A percentile compares a stretch with the other conserved stretches of the same genome.
These are phyloP conservation scores for Regulus satrapa DNA, from an alignment of 2,113 vertebrate species.

Conservation along the genomic window DNA sequence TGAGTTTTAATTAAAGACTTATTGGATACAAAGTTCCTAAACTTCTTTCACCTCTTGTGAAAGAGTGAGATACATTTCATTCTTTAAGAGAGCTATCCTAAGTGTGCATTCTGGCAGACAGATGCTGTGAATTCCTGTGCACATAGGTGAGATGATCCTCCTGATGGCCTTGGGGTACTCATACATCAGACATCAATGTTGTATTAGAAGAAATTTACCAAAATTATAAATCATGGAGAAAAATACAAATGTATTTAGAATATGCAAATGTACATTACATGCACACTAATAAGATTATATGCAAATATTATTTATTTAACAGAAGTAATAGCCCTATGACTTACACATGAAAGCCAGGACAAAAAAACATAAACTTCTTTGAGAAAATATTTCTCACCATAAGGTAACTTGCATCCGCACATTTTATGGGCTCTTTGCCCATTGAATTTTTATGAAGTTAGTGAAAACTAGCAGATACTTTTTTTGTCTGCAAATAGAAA, in stretches of 20 bases:
- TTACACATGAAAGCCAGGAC: not conserved
- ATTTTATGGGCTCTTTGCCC: not conserved
- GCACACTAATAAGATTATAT: not conserved
- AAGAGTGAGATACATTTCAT: not conserved
- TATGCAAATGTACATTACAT: not conserved
- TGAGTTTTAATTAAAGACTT: not conserved
- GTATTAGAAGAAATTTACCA: not conserved
- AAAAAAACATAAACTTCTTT: not conserved
- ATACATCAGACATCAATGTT: not conserved
- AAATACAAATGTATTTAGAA: not conserved
- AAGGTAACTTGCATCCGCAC: not conserved
- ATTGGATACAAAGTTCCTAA: not conserved
- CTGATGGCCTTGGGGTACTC: not conserved
- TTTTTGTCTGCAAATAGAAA: not conserved
- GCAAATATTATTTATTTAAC: not conserved
- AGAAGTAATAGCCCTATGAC: not conserved
- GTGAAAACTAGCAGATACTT: not conserved
- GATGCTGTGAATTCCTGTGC: not conserved
- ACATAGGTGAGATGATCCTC: not conserved
- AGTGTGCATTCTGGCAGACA: not conserved
- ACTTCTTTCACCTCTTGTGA: not conserved
- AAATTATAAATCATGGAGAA: not conserved
- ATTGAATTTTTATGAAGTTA: not conserved
- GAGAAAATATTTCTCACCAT: not conserved
- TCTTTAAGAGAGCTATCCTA: not conserved